A percentile compares a stretch with the other conserved stretches of the same genome.
phyloP scores from a whole-genome alignment of 2,797 vertebrate genomes.

The Florisuga fusca region DNA sequence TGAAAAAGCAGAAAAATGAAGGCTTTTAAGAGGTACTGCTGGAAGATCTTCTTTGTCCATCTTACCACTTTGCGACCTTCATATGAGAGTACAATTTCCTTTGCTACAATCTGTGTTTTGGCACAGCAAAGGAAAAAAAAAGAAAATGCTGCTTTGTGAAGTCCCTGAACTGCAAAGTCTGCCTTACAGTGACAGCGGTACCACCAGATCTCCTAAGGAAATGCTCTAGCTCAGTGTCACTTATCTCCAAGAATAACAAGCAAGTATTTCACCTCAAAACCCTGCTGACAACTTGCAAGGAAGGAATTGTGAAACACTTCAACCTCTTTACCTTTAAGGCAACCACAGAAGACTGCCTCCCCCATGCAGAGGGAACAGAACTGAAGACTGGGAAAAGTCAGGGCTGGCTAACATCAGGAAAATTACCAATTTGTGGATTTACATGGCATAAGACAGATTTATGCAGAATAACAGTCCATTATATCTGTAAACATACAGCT shows the following conservation, averaged over 20 bases:
- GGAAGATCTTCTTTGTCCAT: background rate
- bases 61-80: background rate
- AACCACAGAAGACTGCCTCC: background rate
- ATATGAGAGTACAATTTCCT: background rate
- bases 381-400: background rate
- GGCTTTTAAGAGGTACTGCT: background rate
- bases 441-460: background rate
- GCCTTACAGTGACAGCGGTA: background rate
- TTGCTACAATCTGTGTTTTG: background rate
- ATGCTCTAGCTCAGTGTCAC: background rate
- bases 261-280: conserved; percentile 18
- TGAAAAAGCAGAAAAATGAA: background rate
- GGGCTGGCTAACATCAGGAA: background rate
- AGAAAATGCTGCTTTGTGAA: background rate
- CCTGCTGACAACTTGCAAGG: background rate
- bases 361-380: background rate
- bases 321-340: background rate
- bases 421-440: background rate
- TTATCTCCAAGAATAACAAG: conserved; percentile 22
- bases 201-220: background rate
- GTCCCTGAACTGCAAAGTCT: background rate
- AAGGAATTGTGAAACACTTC: background rate
- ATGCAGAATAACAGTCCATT: background rate
- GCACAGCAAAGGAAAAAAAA: background rate
- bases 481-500: background rate